These are phyloP conservation scores for Drosophila miranda DNA, from an alignment of 1,140 invertebrate genomes.

Conservation along the genomic window DNA sequence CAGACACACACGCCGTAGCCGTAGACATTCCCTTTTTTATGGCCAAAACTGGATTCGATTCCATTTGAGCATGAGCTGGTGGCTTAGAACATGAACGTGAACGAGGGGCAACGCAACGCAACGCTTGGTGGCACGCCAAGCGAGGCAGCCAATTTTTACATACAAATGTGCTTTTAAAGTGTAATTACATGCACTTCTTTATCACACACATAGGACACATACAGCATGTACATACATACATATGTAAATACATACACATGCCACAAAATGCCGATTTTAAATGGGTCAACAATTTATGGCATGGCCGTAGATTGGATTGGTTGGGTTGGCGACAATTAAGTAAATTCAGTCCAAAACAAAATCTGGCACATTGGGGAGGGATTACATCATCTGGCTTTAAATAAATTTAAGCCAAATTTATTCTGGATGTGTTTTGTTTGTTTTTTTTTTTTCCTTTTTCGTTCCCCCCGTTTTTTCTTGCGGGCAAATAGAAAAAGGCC, in stretches of 20 bases:
- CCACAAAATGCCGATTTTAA: conserved; percentile 64
- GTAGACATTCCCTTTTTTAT: conserved; percentile 75
- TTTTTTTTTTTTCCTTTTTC: conserved; percentile 1
- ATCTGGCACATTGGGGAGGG: conserved; percentile 70
- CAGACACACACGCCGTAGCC: background rate
- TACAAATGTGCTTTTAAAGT: conserved; percentile 70
- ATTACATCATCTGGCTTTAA: conserved; percentile 66
- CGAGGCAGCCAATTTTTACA: conserved; percentile 48
- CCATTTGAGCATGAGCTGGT: conserved; percentile 44
- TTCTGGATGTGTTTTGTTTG: conserved; percentile 37
- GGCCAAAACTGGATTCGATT: conserved; percentile 75
- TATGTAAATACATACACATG: conserved; percentile 22
- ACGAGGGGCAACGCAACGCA: conserved; percentile 31
- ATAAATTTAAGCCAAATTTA: conserved; percentile 29
- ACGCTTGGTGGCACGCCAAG: background rate
- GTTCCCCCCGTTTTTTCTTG: conserved; percentile 14
- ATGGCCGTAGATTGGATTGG: conserved; percentile 58
- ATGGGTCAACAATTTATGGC: conserved; percentile 76
- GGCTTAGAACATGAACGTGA: conserved; percentile 65
- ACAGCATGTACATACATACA: conserved; percentile 13
- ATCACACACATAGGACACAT: conserved; percentile 34
- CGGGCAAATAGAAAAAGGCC: conserved; percentile 36
- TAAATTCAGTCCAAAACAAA: conserved; percentile 58
- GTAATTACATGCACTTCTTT: conserved; percentile 77
- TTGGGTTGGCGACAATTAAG: conserved; percentile 59